Conservation (phyloP, 2,888 invertebrate species). For the Malacosoma neustria region DNA sequence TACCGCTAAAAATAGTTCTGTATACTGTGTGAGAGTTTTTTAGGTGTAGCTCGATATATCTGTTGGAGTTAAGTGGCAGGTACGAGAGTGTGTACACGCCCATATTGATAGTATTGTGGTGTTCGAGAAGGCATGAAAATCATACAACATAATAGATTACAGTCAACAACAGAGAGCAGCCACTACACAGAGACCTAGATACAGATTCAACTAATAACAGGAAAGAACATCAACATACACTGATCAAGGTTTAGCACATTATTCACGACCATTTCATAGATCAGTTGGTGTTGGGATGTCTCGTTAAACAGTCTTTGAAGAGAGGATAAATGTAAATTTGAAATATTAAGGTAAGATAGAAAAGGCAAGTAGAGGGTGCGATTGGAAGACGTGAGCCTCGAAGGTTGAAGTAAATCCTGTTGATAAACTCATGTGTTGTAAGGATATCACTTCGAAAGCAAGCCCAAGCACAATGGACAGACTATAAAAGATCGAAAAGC, state of each 20-base stretch:
- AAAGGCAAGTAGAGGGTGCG: slow-evolving; percentile 49
- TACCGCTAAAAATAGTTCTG: slow-evolving; percentile 36
- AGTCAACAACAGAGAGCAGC: slow-evolving; percentile 75
- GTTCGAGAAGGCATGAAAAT: slow-evolving; percentile 72
- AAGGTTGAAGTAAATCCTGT: slow-evolving; percentile 29
- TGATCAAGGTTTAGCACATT: slow-evolving; percentile 29
- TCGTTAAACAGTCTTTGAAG: slow-evolving; percentile 29
- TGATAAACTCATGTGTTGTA: slow-evolving; percentile 35
- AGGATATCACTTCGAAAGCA: slow-evolving; percentile 56
- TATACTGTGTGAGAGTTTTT: slow-evolving; percentile 68
- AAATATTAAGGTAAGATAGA: slow-evolving; percentile 36
- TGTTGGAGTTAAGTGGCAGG: slow-evolving; percentile 69
- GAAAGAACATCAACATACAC: slow-evolving; percentile 53
- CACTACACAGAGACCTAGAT: slow-evolving; percentile 73
- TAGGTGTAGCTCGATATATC: slow-evolving; percentile 70
- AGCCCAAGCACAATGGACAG: slow-evolving; percentile 66
- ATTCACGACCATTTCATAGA: slow-evolving; percentile 24
- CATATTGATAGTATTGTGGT: slow-evolving; percentile 71
- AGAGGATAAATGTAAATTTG: slow-evolving; percentile 32
- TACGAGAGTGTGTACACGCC: slow-evolving; percentile 65
- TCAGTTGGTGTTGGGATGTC: slow-evolving; percentile 39
- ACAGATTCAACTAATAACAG: slow-evolving; percentile 64
- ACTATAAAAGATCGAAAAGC: slow-evolving; percentile 51
- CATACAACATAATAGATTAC: slow-evolving; percentile 72
- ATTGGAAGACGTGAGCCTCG: slow-evolving; percentile 41